phyloP scores from a whole-genome alignment of 2,888 invertebrate genomes.

The Clostera curtula region DNA sequence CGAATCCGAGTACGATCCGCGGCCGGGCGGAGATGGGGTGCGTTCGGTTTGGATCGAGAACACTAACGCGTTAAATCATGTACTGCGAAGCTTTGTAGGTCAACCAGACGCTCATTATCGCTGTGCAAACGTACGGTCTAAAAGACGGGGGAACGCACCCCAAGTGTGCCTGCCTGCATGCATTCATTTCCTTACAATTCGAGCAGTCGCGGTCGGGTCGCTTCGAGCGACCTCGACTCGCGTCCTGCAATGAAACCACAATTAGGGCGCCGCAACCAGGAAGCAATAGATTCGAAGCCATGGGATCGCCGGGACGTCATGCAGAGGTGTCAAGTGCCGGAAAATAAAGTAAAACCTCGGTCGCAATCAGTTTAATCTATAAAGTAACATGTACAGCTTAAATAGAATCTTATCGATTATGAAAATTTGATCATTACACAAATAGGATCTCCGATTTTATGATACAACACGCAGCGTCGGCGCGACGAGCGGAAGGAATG shows the following conservation, averaged over 20 bases:
- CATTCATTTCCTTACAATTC: slow-evolving; percentile 10
- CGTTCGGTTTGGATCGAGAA: slow-evolving; percentile 14
- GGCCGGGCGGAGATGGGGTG: slow-evolving; percentile 10
- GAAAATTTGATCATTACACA: slow-evolving; percentile 22
- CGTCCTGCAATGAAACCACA: slow-evolving; percentile 34
- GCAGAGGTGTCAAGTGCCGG: slow-evolving; percentile 35
- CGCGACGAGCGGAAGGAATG: slow-evolving; percentile 34
- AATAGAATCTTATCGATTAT: slow-evolving; percentile 35
- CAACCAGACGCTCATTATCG: no score
- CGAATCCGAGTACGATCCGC: no score
- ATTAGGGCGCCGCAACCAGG: slow-evolving; percentile 39
- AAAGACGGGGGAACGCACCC: slow-evolving; percentile 17
- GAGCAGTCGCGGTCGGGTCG: slow-evolving; percentile 12
- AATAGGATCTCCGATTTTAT: slow-evolving; percentile 21
- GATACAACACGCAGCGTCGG: slow-evolving; percentile 15
- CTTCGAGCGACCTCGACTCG: slow-evolving; percentile 14
- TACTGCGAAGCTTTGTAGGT: no score
- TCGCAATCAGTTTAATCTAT: slow-evolving; percentile 48
- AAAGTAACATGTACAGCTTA: slow-evolving; percentile 40
- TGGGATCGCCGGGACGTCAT: slow-evolving; percentile 28
- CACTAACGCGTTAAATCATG: no score
- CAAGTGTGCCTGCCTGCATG: slow-evolving; percentile 15
- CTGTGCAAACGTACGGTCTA: no score
- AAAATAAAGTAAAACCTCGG: slow-evolving; percentile 30
- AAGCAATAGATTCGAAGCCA: slow-evolving; percentile 33